These are phyloP conservation scores for Psococerastis gibbosa DNA, from an alignment of 2,888 invertebrate genomes.

Conservation along the genomic window DNA sequence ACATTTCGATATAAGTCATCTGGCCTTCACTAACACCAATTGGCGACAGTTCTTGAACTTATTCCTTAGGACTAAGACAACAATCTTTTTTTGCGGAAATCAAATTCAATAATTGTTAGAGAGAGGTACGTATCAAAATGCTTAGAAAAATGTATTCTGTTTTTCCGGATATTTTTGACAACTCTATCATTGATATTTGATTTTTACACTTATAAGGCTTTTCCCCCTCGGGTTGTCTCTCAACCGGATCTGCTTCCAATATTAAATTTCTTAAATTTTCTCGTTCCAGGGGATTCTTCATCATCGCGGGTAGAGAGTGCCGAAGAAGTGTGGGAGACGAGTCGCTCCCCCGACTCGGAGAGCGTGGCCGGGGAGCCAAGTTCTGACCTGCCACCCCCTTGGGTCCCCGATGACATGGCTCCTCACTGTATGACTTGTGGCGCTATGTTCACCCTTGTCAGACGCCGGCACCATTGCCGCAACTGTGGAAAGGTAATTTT, in stretches of 20 bases:
- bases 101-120: too few species aligned
- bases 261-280: background rate
- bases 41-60: too few species aligned
- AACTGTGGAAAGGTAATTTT: conserved; percentile 76
- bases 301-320: conserved; percentile 19
- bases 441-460: conserved; percentile 82
- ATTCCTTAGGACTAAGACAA: too few species aligned
- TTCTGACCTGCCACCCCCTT: conserved; percentile 49
- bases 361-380: conserved; percentile 17
- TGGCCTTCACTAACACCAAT: too few species aligned
- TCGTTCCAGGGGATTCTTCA: conserved; percentile 5
- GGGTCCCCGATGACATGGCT: conserved; percentile 89
- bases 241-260: too few species aligned
- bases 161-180: too few species aligned
- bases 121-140: too few species aligned
- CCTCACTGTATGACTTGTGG: conserved; percentile 86
- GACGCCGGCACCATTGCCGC: conserved; percentile 89
- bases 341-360: conserved; percentile 13
- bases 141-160: too few species aligned
- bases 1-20: too few species aligned
- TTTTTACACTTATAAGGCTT: too few species aligned
- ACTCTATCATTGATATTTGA: too few species aligned
- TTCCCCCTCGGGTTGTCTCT: too few species aligned
- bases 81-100: background rate
- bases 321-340: conserved; percentile 20